These are phyloP conservation scores for Oreonectes daqikongensis DNA, from an alignment of 2,797 vertebrate genomes.

Conservation along the genomic window DNA sequence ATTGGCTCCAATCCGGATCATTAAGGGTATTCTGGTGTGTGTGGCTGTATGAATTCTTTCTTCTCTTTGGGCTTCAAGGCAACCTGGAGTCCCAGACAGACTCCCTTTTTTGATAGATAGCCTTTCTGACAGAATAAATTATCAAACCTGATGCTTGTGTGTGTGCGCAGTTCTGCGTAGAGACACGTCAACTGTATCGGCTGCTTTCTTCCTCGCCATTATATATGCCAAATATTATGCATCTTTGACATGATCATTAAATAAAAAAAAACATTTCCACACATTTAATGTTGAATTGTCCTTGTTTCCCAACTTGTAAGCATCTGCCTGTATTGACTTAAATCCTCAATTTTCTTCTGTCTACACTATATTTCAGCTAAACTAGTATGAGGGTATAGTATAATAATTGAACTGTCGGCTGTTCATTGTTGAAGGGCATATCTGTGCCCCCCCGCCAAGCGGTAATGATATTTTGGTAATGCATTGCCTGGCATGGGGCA, in stretches of 20 bases:
- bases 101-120: conserved; percentile 74
- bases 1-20: conserved; percentile 52
- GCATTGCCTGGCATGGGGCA: conserved; percentile 22
- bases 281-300: not conserved
- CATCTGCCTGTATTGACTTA: not conserved
- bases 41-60: conserved; percentile 21
- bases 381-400: not conserved
- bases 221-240: no score
- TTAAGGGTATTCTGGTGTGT: conserved; percentile 43
- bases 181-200: no score
- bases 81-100: conserved; percentile 54
- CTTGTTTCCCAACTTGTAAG: not conserved
- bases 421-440: conserved; percentile 28
- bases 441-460: not conserved
- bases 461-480: conserved; percentile 35
- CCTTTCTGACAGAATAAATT: conserved; percentile 72
- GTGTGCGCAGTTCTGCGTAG: conserved; percentile 1
- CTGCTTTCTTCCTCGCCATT: no score
- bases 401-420: conserved; percentile 13
- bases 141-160: conserved; percentile 57
- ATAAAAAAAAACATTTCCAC: no score
- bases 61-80: conserved; percentile 69
- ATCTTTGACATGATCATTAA: no score
- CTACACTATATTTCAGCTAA: not conserved
- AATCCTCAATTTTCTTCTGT: not conserved